phyloP scores from a whole-genome alignment of 2,888 invertebrate species.

The Acanthococcus lagerstroemiae region DNA sequence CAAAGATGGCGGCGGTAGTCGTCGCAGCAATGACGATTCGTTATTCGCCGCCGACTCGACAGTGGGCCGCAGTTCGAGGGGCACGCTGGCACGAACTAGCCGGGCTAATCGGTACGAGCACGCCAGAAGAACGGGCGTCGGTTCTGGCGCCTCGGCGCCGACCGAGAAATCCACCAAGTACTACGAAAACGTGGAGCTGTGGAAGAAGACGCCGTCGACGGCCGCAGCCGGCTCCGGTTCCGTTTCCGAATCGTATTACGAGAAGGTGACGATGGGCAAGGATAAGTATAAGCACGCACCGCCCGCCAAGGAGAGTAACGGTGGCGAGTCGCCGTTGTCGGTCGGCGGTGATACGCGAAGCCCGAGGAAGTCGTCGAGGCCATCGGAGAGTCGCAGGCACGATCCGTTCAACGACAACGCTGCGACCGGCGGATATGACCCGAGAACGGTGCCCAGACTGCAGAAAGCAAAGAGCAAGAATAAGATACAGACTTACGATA shows the following conservation, averaged over 20 bases:
- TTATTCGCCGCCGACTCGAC: constrained; percentile 34
- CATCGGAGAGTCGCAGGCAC: neutral
- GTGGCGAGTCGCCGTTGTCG: constrained; percentile 1
- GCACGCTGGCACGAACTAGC: neutral
- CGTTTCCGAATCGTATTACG: constrained; percentile 9
- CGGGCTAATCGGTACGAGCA: neutral
- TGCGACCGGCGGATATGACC: neutral
- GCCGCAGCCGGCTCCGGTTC: neutral
- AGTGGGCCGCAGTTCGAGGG: neutral
- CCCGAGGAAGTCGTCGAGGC: neutral
- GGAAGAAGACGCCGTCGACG: constrained; percentile 1
- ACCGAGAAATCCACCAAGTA: neutral
- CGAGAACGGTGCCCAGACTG: constrained; percentile 21
- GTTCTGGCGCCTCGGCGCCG: neutral
- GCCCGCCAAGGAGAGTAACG: constrained; percentile 11
- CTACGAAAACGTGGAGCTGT: constrained; percentile 20
- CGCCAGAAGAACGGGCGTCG: neutral
- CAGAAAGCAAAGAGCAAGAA: constrained; percentile 19
- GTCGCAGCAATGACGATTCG: constrained; percentile 34
- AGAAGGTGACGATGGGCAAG: constrained; percentile 9
- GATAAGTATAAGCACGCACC: constrained; percentile 16
- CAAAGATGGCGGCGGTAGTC: constrained; percentile 8
- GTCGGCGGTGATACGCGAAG: neutral
- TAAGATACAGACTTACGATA: constrained; percentile 11
- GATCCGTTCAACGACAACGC: constrained; percentile 25